phyloP scores from a whole-genome alignment of 2,888 invertebrate species.

The Oscheius sp. region DNA sequence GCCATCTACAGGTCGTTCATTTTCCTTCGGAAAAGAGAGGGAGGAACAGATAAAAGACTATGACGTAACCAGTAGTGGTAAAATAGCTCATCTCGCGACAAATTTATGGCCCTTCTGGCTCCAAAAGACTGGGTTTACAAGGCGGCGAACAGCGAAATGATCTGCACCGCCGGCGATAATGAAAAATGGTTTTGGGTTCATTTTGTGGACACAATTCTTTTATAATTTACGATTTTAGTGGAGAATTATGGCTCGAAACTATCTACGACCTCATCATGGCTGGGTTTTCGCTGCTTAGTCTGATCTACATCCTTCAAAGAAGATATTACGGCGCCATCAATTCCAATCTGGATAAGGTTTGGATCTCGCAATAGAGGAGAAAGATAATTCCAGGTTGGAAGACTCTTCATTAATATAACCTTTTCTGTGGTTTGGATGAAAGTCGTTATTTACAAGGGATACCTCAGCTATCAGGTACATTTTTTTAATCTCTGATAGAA shows the following conservation, averaged over 20 bases:
- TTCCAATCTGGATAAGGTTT: constrained; percentile 61
- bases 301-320: constrained; percentile 66
- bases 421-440: constrained; percentile 67
- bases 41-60: neutral
- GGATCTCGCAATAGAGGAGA: neutral
- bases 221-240: constrained; percentile 19
- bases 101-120: neutral
- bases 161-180: too few species aligned
- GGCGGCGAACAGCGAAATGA: neutral
- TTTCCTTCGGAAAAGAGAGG: neutral
- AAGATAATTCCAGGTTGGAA: constrained; percentile 41
- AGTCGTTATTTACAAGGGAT: constrained; percentile 67
- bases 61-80: neutral
- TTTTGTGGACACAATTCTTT: neutral
- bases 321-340: constrained; percentile 66
- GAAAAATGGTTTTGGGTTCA: too few species aligned
- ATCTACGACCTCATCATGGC: constrained; percentile 64
- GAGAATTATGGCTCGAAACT: constrained; percentile 62
- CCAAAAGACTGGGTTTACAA: neutral
- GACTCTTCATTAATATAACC: constrained; percentile 66
- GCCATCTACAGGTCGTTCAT: constrained; percentile 48
- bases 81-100: neutral
- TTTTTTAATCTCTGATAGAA: too few species aligned
- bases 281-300: constrained; percentile 57
- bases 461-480: constrained; percentile 65